Base-by-base conservation (phyloP, 2,888 invertebrate species). In the Sphinx pinastri region DNA sequence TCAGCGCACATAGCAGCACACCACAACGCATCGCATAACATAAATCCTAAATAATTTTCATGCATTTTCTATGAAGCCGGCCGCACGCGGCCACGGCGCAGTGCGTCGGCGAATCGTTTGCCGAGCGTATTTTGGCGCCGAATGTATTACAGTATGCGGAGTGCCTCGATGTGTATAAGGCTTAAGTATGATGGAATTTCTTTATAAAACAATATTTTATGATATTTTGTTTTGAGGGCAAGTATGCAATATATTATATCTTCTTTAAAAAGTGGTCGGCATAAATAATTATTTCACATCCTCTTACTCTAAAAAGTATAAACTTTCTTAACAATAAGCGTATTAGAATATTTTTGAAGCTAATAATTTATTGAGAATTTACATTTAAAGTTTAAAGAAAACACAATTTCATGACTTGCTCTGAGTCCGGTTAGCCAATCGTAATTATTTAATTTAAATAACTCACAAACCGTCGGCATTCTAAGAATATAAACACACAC, bases 21-120 rank as follows among this genome's bases (percentile, higher is more conserved):
- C 19, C 47, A 47, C 63, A 63, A 49, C 13, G 19, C 47, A 45
- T 47, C 45, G 60, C 60, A 5, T 60, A 60, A 45, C 60, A 19
- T 49, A 49, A 63, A 49, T 63, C 63, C 49, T 63, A 63, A 19
- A 63, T 55, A 55, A 55, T 63, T 63, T 63, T 63, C 63, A 49
- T 63, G 47, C 49, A 63, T 49, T 47, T 49, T 63, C 13, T 63
- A 47, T 49, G 47, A 19, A 47, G 49, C 19, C 19, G 19, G 16
- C 60, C 47, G 60, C 57, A 57, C 13, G 11, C 2, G 13, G 12
- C 49, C 12, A 58, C 58, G n/a, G 13, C 49, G 16, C 47, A 63
- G 19, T 19, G 47, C 45, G 45, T 11, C 16, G 11, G 11, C 11
- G 47, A 63, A 59, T 19, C 16, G 63, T 13, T 63, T 63, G 49